These are phyloP conservation scores for Edolisoma coerulescens DNA, from an alignment of 2,113 vertebrate species.

Conservation along the genomic window DNA sequence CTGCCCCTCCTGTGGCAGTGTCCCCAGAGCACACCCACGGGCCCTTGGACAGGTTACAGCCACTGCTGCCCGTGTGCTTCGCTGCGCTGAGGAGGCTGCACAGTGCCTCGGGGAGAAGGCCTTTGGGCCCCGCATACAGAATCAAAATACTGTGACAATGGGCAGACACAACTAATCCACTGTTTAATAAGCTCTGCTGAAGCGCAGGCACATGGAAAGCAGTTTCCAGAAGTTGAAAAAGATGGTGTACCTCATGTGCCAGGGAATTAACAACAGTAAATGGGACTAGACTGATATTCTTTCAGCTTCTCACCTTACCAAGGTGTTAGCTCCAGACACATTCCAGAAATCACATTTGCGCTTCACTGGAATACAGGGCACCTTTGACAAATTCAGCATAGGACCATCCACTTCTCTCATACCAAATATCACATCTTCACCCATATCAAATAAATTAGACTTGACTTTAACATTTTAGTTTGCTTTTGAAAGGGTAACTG, in stretches of 20 bases:
- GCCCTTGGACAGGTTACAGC: accelerated
- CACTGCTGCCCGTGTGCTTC: accelerated
- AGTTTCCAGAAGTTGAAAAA: background rate
- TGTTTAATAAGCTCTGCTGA: background rate
- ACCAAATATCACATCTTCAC: background rate
- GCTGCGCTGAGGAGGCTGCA: accelerated
- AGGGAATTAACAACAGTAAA: accelerated
- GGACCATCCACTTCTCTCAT: background rate
- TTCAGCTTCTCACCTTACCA: background rate
- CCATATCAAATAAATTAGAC: background rate
- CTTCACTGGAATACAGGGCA: background rate
- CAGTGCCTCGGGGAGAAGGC: accelerated
- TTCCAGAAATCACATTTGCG: background rate
- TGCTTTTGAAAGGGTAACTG: background rate
- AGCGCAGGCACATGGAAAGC: background rate
- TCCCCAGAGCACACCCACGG: accelerated
- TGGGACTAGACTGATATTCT: background rate
- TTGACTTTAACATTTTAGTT: background rate
- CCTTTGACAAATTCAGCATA: background rate
- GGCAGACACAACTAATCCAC: background rate
- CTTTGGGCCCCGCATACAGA: no score
- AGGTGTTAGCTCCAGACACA: background rate
- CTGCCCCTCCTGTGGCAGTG: background rate
- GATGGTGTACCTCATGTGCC: background rate
- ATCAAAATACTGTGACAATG: accelerated